Base-by-base conservation (phyloP, 2,797 vertebrate species). In the Melanotaenia parkinsoni region DNA sequence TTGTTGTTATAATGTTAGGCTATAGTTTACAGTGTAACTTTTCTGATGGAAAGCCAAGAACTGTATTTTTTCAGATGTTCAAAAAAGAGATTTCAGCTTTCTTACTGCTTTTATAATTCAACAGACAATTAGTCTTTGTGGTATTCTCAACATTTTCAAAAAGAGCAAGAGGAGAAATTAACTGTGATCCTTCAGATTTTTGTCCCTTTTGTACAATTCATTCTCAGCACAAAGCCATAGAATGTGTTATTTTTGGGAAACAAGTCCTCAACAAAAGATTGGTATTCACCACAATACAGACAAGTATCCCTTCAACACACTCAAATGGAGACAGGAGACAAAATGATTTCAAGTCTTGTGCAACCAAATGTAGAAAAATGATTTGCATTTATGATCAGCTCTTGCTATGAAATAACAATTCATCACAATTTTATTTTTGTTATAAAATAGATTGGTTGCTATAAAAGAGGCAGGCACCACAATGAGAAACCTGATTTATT, bases 241-340 rank as follows among this genome's bases (percentile, higher is more conserved):
- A 38, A 4, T 20, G 64, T 24, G 56, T 57, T 66, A 38, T 59
- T 61, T 66, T 66, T 4, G 37, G 32, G 24, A 37, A 69, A 50
- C 16, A 43, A 56, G 54, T 38, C 20, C 28, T 20, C 12, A 37
- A 22, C 13, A 7, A 37, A 53, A 60, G 13, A n/a, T 4, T 33
- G 47, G 45, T 54, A 0, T 56, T 16, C 63, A 22, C 24, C 38
- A 63, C 4, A 22, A 10, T 50, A 4, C 10, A 24, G 20, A 16
- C 20, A 33, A 32, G 12, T 3, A 11, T 74, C 33, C n/a, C 45
- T 13, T 37, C 35, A 37, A 37, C 7, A 8, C 9, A 10, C 35
- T 37, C 35, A 37, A 37, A 37, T 37, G 9, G 35, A 37, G 5
- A 37, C 35, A 50, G 11, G 20, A 16, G 54, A 51, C 58, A 18